Percentiles rank a stretch among this genome's conserved stretches.
Evolutionary conservation across 2,113 vertebrate genomes (phyloP).

Genomic region (Apteryx mantelli): DNA sequence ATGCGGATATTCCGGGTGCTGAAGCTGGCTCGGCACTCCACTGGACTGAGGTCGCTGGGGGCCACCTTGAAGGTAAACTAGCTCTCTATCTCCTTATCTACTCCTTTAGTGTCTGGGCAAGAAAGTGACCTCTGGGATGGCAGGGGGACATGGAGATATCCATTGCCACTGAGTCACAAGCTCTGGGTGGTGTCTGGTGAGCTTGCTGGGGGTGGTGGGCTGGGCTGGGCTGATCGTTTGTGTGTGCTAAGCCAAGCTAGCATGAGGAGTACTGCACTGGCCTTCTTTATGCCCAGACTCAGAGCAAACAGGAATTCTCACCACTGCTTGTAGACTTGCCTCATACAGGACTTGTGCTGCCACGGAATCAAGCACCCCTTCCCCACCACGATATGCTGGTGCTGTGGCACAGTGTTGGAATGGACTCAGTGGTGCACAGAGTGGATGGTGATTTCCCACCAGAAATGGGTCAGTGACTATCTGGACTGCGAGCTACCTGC

Average conservation of each 20-base stretch:
- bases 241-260: background rate
- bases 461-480: background rate
- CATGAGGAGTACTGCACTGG: background rate
- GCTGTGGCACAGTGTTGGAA: rapidly evolving
- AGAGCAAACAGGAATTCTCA: background rate
- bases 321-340: background rate
- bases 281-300: background rate
- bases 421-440: background rate
- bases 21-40: conserved; percentile 96
- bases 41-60: conserved; percentile 92
- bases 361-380: background rate
- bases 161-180: background rate
- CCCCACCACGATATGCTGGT: background rate
- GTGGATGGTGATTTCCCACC: background rate
- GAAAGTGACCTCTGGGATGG: background rate
- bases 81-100: background rate
- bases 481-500: background rate
- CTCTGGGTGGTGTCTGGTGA: background rate
- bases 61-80: conserved; percentile 90
- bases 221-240: background rate
- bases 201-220: background rate
- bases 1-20: conserved; percentile 97
- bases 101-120: background rate
- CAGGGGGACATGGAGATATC: background rate
- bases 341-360: background rate